Evolutionary conservation across 2,888 invertebrate species (phyloP).

Genomic region (Tinea semifulvella): DNA sequence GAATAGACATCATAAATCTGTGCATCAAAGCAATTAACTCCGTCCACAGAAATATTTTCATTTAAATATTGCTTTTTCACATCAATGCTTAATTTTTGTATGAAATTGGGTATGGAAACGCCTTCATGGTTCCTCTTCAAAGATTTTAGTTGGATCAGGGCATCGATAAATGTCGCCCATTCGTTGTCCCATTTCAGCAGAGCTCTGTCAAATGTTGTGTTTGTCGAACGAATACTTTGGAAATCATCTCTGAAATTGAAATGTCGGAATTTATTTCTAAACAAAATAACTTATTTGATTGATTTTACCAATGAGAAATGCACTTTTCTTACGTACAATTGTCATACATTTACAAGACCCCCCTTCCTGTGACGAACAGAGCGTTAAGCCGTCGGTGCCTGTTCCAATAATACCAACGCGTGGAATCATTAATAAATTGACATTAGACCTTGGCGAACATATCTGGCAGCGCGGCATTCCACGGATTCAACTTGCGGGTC

Average conservation of each 20-base stretch:
- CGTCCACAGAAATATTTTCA: neutral
- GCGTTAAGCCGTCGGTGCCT: too few relatives aligned
- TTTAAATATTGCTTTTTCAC: conserved; percentile 7
- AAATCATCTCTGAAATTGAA: neutral
- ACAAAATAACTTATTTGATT: neutral
- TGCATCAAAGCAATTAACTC: neutral
- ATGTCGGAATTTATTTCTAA: too few relatives aligned
- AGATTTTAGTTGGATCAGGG: conserved; percentile 21
- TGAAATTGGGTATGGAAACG: conserved; percentile 14
- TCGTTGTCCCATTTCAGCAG: conserved; percentile 20
- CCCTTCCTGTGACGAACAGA: too few relatives aligned
- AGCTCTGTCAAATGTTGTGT: conserved; percentile 16
- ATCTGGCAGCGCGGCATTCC: too few relatives aligned
- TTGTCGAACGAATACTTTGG: conserved; percentile 8
- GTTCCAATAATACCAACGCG: too few relatives aligned
- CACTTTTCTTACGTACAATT: too few relatives aligned
- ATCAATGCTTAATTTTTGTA: conserved; percentile 13
- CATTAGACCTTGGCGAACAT: too few relatives aligned
- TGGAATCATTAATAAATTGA: too few relatives aligned
- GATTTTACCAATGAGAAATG: neutral
- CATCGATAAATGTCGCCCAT: conserved; percentile 22
- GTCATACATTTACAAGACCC: too few relatives aligned
- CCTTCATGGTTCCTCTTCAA: conserved; percentile 19
- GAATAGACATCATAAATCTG: conserved; percentile 1
- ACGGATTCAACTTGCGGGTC: too few relatives aligned